Conservation (phyloP, 2,888 invertebrate genomes). For the Neuroscelio doddi region DNA sequence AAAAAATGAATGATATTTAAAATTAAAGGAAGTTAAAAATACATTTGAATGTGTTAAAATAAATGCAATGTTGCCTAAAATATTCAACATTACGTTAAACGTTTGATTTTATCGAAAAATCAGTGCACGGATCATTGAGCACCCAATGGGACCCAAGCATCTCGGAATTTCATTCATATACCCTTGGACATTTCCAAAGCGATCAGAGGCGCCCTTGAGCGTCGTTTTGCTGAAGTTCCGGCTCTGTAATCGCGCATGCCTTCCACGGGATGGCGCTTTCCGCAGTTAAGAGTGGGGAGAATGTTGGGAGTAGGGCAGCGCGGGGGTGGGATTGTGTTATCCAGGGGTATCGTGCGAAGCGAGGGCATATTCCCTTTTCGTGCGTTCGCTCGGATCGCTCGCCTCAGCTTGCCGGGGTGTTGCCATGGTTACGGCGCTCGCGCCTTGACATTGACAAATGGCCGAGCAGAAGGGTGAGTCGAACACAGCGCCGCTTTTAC, state of each 20-base stretch:
- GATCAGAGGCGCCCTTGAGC: constrained; percentile 63
- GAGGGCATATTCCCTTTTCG: constrained; percentile 53
- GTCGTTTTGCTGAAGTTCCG: constrained; percentile 53
- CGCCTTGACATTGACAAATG: constrained; percentile 73
- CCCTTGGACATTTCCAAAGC: constrained; percentile 34
- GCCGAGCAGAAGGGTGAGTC: constrained; percentile 68
- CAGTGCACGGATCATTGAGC: constrained; percentile 24
- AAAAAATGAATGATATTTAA: background rate
- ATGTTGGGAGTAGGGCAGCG: constrained; percentile 34
- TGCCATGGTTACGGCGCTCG: constrained; percentile 71
- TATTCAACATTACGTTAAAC: background rate
- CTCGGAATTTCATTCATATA: constrained; percentile 43
- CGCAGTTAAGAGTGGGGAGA: constrained; percentile 14
- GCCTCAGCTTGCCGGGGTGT: constrained; percentile 63
- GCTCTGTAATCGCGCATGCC: constrained; percentile 47
- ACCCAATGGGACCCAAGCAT: constrained; percentile 13
- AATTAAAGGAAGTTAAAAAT: background rate
- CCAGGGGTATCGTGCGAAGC: constrained; percentile 53
- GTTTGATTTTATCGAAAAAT: background rate
- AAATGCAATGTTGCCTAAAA: background rate
- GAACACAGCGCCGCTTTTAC: constrained; percentile 72
- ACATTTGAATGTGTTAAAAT: background rate
- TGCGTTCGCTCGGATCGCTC: constrained; percentile 52
- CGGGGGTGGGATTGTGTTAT: constrained; percentile 51
- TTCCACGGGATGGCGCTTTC: constrained; percentile 35